Evolutionary conservation across 2,888 invertebrate species (phyloP).

Genomic region (Trachelus troglodyta): DNA sequence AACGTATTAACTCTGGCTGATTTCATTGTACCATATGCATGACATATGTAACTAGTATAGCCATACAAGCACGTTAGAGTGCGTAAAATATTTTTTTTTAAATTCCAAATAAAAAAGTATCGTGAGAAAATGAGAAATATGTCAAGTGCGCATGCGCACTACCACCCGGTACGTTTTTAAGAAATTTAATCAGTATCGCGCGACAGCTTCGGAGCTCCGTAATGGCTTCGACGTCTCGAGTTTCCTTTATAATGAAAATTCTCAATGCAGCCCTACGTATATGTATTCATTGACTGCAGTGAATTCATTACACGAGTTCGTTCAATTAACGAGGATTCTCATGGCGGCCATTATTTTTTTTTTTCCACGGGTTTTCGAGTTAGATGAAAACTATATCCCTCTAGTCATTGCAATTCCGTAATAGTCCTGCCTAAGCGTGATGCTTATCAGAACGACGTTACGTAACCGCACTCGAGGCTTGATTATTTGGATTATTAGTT

Average conservation of each 20-base stretch:
- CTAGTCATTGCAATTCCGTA: neutral
- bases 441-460: neutral
- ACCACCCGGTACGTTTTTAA: neutral
- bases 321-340: neutral
- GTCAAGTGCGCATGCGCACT: neutral
- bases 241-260: neutral
- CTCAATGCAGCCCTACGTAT: neutral
- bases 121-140: neutral
- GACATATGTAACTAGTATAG: neutral
- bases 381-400: neutral
- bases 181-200: neutral
- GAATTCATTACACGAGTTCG: neutral
- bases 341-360: neutral
- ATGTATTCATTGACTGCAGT: neutral
- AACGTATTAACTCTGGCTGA: neutral
- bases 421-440: neutral
- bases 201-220: neutral
- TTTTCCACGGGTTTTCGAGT: neutral
- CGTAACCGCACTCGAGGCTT: neutral
- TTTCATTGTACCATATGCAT: neutral
- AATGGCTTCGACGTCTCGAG: neutral
- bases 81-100: neutral
- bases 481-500: neutral
- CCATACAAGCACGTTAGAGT: neutral
- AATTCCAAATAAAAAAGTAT: neutral